Base-by-base conservation (phyloP, 2,113 vertebrate species). In the Corythornis vintsioides region DNA sequence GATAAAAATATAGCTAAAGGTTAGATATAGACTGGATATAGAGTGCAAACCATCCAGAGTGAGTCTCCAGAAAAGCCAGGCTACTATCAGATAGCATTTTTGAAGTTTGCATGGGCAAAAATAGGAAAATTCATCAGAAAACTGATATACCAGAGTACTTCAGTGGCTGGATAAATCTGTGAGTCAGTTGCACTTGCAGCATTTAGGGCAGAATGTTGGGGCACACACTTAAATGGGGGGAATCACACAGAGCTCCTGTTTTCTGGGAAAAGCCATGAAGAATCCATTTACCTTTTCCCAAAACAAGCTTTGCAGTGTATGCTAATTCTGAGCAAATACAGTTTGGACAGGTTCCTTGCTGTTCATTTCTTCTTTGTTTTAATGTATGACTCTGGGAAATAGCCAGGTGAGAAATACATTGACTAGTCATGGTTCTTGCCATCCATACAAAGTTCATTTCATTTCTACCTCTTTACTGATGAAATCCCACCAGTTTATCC, bases 361-460 rank as follows among this genome's bases (percentile, higher is more conserved):
- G 82, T 95, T 96, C 87, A 89, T 96, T 96, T 96, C 88, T 96
- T 92, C 88, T 95, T 96, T 96, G 74, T 97, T 96, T 96, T 95
- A 91, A 18, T 42, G 75, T 73, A 70, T 38, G 81, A 93, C 38
- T 87, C 89, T 64, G 92, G 92, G 91, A 96, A 94, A 93, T 17
- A 87, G 77, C 87, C 90, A 93, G 59, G 88, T 94, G 59, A 93
- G 94, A 96, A 97, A 97, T 93, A 95, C 50, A 89, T 93, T 88
- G 94, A 96, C 94, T 95, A 95, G 92, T 95, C 95, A 94, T 70
- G 63, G 71, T 81, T 95, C 91, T 96, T 90, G 75, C 96, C 94
- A 88, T 93, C 88, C 18, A 0, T 88, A 95, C 85, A 63, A 97
- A 96, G 76, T 91, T 96, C 91, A 82, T 97, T 97, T 96, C 86